Evolutionary conservation across 2,797 vertebrate genomes (phyloP).

Genomic region (Pelobates cultripes): DNA sequence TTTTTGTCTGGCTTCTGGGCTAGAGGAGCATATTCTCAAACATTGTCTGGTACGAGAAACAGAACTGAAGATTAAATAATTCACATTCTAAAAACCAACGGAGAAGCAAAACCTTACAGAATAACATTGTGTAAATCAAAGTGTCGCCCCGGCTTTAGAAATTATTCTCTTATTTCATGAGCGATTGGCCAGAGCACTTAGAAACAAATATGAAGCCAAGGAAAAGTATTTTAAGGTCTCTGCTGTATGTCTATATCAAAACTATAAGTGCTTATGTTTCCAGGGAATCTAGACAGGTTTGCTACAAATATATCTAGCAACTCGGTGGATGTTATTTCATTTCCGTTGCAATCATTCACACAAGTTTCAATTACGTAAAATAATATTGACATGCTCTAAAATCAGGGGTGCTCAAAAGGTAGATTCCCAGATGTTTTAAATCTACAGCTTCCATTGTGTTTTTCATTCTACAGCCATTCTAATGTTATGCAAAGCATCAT

Average conservation of each 20-base stretch:
- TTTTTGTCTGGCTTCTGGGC: background rate
- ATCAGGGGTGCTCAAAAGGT: too few relatives aligned
- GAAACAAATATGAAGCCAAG: conserved; percentile 13
- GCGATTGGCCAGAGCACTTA: background rate
- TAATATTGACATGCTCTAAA: too few relatives aligned
- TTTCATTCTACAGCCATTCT: too few relatives aligned
- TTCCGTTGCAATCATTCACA: background rate
- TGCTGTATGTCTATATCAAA: conserved; percentile 3
- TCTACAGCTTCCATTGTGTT: too few relatives aligned
- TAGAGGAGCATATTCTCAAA: conserved; percentile 7
- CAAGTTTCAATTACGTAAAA: too few relatives aligned
- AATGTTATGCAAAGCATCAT: too few relatives aligned
- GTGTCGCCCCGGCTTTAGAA: conserved; percentile 14
- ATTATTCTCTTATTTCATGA: background rate
- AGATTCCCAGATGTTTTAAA: too few relatives aligned
- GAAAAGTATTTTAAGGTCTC: conserved; percentile 22
- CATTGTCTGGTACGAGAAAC: background rate
- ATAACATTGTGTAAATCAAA: conserved; percentile 26
- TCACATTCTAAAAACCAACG: background rate
- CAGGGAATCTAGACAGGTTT: background rate
- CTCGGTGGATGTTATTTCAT: background rate
- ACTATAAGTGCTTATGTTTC: background rate
- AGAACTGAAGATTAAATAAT: too few relatives aligned
- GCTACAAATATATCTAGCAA: background rate
- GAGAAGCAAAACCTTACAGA: conserved; percentile 2